Conservation (phyloP, 2,888 invertebrate species). For the Melieria omissa region DNA sequence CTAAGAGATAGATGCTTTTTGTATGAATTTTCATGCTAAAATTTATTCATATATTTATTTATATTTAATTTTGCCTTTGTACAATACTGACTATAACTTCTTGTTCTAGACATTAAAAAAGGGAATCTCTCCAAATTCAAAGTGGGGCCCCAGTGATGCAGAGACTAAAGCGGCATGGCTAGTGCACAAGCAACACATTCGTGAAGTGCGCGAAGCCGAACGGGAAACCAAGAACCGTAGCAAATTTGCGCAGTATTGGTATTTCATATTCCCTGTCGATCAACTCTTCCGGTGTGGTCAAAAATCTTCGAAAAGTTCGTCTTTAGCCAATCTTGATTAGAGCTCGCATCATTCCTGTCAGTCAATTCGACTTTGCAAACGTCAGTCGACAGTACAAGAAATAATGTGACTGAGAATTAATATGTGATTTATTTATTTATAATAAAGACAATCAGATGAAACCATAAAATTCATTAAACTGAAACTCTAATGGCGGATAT, state of each 20-base stretch:
- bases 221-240: not conserved
- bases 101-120: slow-evolving; percentile 39
- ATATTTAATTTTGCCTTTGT: not conserved
- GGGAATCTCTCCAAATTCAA: slow-evolving; percentile 35
- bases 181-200: slow-evolving; percentile 40
- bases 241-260: slow-evolving; percentile 6
- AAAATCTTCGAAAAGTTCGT: too few relatives aligned
- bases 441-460: too few relatives aligned
- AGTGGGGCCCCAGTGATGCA: slow-evolving; percentile 48
- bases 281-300: too few relatives aligned
- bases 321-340: too few relatives aligned
- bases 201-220: slow-evolving; percentile 32
- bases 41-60: not conserved
- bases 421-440: too few relatives aligned
- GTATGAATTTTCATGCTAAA: not conserved
- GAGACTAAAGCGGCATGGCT: slow-evolving; percentile 44
- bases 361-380: too few relatives aligned
- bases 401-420: too few relatives aligned
- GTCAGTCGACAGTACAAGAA: too few relatives aligned
- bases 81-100: not conserved
- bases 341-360: too few relatives aligned
- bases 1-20: too few relatives aligned
- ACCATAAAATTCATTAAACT: too few relatives aligned
- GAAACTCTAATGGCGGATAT: too few relatives aligned
- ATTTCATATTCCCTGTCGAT: not conserved